phyloP scores from a whole-genome alignment of 2,113 vertebrate species.

The Eulemur rufifrons region DNA sequence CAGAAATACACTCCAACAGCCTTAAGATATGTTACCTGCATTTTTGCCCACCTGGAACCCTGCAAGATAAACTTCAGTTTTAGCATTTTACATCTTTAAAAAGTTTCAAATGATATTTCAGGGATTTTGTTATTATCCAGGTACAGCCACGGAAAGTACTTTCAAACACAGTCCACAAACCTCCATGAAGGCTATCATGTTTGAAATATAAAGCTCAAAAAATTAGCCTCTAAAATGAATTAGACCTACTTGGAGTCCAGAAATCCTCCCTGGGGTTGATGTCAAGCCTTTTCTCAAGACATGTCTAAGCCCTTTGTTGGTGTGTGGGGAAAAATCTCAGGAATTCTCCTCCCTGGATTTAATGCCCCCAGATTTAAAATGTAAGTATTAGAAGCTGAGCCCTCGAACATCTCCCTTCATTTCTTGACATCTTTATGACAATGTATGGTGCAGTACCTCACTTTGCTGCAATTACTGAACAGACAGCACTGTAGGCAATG shows the following conservation, averaged over 20 bases:
- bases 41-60: conserved; percentile 41
- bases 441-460: conserved; percentile 69
- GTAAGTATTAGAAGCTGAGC: conserved; percentile 52
- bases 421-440: conserved; percentile 73
- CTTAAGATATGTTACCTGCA: conserved; percentile 31
- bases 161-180: conserved; percentile 32
- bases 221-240: conserved; percentile 46
- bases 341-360: conserved; percentile 53
- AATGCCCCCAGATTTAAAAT: conserved; percentile 68
- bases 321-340: background rate
- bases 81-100: conserved; percentile 44
- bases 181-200: background rate
- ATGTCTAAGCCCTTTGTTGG: background rate
- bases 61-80: conserved; percentile 53
- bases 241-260: conserved; percentile 18
- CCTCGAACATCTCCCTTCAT: conserved; percentile 45
- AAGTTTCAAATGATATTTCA: conserved; percentile 50
- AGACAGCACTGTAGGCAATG: conserved; percentile 73
- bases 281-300: conserved; percentile 51
- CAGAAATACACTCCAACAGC: background rate
- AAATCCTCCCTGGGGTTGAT: conserved; percentile 40
- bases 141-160: background rate
- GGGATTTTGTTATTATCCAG: conserved; percentile 46
- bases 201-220: conserved; percentile 46
- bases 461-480: conserved; percentile 70